Base-by-base conservation (phyloP, 2,888 invertebrate species). In the Ophioninae sp. region DNA sequence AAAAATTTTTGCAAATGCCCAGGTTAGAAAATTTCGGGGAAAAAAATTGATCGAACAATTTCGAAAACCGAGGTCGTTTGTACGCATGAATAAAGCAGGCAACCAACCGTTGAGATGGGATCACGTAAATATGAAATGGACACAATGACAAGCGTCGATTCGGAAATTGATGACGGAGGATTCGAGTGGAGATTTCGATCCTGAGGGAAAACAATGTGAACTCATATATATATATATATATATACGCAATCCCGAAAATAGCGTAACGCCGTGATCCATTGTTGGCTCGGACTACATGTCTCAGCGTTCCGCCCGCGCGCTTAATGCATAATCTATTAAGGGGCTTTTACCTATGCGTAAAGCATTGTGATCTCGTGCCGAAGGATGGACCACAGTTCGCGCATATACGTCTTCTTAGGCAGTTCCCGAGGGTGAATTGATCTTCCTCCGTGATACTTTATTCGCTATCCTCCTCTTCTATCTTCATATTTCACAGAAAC, bases 251-350 rank as follows among this genome's bases (percentile, higher is more conserved):
- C 56, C 39, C 39, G 64, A 9, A 68, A 85, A 83, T 79, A 85
- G 86, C 87, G 88, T 90, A 90, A 85, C 86, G 39, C 86, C 87
- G 88, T 88, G 89, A 89, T 91, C 89, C 90, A 92, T 92, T 91
- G 91, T 91, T 89, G 88, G 86, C 44, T 39, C 17, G 87, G 39
- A 17, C 61, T 64, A 22, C 63, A 88, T 90, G 90, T 91, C 91
- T 91, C 90, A 89, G 88, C 86, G 88, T 90, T 90, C 88, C 88
- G 86, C 84, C 83, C 86, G 85, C 87, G 85, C 87, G 88, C 91
- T 92, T 90, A 91, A 92, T 92, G 91, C 91, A 92, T 92, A 92
- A 92, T 92, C 92, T 92, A 92, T 92, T 91, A 91, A 90, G 72
- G 88, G 88, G 89, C 90, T 90, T 91, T 92, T 91, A 91, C 91